Percentiles rank a stretch among this genome's conserved stretches.
Evolutionary conservation across 2,113 vertebrate genomes (phyloP).

Genomic region (Sphaerodactylus townsendi): DNA sequence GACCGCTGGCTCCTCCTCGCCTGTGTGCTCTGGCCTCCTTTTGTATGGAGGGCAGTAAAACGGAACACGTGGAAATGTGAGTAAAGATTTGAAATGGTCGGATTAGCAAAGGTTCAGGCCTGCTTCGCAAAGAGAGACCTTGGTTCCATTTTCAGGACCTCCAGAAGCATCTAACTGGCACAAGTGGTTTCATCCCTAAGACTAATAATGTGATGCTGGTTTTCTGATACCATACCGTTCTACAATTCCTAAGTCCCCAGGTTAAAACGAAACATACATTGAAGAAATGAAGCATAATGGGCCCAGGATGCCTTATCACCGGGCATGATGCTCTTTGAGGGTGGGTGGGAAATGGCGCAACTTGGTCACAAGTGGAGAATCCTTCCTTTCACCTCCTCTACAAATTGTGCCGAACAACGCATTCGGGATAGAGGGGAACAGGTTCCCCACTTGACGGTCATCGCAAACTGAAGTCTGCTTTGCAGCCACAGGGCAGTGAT

Average conservation of each 20-base stretch:
- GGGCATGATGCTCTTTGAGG: no score
- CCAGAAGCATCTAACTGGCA: slow-evolving; percentile 71
- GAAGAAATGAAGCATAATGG: slow-evolving; percentile 58
- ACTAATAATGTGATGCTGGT: slow-evolving; percentile 61
- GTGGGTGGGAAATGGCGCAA: no score
- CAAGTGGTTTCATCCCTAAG: slow-evolving; percentile 65
- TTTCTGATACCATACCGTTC: slow-evolving; percentile 53
- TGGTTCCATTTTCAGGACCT: slow-evolving; percentile 70
- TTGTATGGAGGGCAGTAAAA: slow-evolving; percentile 74
- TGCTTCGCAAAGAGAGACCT: slow-evolving; percentile 51
- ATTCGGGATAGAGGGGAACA: not conserved
- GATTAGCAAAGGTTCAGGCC: not conserved
- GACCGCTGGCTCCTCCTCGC: slow-evolving; percentile 60
- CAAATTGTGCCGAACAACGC: no score
- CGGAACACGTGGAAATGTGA: slow-evolving; percentile 81
- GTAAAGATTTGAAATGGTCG: slow-evolving; percentile 48
- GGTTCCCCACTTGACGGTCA: slow-evolving; percentile 27
- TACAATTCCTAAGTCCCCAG: slow-evolving; percentile 54
- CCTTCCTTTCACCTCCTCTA: no score
- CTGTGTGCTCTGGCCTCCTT: slow-evolving; percentile 74
- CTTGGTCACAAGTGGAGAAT: no score
- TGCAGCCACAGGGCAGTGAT: no score
- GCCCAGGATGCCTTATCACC: slow-evolving; percentile 20
- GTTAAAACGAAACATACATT: slow-evolving; percentile 61
- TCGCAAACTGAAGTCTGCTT: not conserved